Conservation (phyloP, 2,888 invertebrate genomes). For the Slavum lentiscoides region DNA sequence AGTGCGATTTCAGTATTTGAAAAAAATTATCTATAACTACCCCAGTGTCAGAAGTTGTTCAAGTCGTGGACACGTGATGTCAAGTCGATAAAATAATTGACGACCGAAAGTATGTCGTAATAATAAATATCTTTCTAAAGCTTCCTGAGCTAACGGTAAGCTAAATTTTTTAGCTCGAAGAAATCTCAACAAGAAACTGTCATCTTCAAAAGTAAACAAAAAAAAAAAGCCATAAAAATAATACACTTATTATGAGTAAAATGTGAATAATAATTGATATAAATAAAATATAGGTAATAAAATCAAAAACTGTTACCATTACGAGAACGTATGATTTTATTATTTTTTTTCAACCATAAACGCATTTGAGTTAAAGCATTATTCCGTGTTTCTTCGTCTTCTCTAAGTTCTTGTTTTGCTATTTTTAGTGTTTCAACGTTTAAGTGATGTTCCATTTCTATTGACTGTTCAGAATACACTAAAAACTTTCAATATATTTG, state of each 20-base stretch:
- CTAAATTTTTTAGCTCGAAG: constrained; percentile 77
- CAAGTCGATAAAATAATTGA: constrained; percentile 78
- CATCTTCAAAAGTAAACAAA: constrained; percentile 65
- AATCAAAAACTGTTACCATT: constrained; percentile 64
- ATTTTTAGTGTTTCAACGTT: constrained; percentile 65
- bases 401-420: constrained; percentile 76
- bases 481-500: no score
- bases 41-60: constrained; percentile 80
- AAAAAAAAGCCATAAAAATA: background rate
- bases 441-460: constrained; percentile 58
- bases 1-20: background rate
- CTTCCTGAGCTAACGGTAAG: constrained; percentile 76
- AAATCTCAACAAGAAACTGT: constrained; percentile 76
- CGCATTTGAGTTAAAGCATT: constrained; percentile 78
- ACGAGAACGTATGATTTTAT: constrained; percentile 77
- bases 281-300: background rate
- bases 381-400: constrained; percentile 74
- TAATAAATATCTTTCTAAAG: constrained; percentile 83
- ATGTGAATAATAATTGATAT: background rate
- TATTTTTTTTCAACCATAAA: constrained; percentile 82
- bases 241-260: background rate
- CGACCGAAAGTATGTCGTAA: constrained; percentile 81
- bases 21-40: constrained; percentile 60
- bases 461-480: no score
- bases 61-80: constrained; percentile 76